phyloP scores from a whole-genome alignment of 30 jellyfish, hydroid and myxozoan species.

The Aurelia coerulea region DNA sequence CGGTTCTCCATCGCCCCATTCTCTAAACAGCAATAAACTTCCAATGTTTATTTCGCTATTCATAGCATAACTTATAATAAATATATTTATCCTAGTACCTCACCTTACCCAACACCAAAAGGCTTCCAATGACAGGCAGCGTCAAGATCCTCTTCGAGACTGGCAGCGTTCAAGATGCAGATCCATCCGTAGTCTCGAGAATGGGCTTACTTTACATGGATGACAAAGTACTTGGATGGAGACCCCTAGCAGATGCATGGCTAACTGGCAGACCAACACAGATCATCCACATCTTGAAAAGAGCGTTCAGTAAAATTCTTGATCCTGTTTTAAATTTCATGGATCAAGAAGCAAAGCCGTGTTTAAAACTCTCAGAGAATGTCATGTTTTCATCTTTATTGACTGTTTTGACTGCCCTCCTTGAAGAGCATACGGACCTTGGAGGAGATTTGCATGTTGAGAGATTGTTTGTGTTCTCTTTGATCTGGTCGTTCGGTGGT shows the following conservation, averaged over 20 bases:
- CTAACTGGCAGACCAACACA: conserved; percentile 72
- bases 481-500: conserved; percentile 95
- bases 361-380: conserved; percentile 73
- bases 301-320: conserved; percentile 66
- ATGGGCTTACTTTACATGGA: conserved; percentile 86
- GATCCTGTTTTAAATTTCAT: conserved; percentile 74
- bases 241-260: conserved; percentile 95
- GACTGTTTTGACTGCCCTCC: conserved; percentile 62
- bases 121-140: conserved; percentile 67
- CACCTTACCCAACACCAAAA: conserved; percentile 68
- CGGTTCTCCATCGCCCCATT: not conserved
- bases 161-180: conserved; percentile 59
- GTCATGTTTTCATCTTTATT: conserved; percentile 83
- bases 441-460: conserved; percentile 93
- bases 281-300: conserved; percentile 65
- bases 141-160: conserved; percentile 73
- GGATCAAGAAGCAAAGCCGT: conserved; percentile 78
- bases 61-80: too few relatives aligned
- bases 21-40: too few relatives aligned
- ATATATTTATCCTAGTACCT: conserved; percentile 38
- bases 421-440: conserved; percentile 83
- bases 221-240: conserved; percentile 85
- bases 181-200: conserved; percentile 73
- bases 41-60: too few relatives aligned
- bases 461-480: conserved; percentile 76